These are phyloP conservation scores for Ceratoteleas bidentatus DNA, from an alignment of 1,140 invertebrate species.

Conservation along the genomic window DNA sequence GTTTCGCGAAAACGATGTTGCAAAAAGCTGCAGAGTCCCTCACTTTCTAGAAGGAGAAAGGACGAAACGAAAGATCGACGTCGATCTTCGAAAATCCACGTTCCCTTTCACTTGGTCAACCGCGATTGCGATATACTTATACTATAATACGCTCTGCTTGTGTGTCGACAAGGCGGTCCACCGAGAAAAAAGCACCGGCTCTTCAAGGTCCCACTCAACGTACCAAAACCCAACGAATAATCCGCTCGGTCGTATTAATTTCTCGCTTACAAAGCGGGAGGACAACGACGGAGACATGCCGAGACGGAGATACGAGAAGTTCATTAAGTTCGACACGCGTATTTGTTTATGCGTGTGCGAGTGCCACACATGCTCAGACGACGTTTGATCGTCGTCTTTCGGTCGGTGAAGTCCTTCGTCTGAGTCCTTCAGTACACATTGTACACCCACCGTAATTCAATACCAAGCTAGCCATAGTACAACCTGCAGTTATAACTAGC, in stretches of 20 bases:
- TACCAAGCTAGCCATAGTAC: too few species aligned
- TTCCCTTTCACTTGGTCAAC: conserved; percentile 75
- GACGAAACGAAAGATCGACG: conserved; percentile 66
- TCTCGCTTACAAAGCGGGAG: conserved; percentile 65
- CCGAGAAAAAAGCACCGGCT: conserved; percentile 62
- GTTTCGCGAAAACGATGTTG: conserved; percentile 47
- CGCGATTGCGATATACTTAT: conserved; percentile 68
- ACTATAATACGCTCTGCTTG: conserved; percentile 69
- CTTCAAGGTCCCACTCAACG: conserved; percentile 66
- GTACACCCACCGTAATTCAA: too few species aligned
- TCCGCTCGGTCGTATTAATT: conserved; percentile 68
- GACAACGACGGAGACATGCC: conserved; percentile 31
- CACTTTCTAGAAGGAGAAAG: conserved; percentile 70
- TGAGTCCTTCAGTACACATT: too few species aligned
- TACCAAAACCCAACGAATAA: conserved; percentile 68
- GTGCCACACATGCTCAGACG: too few species aligned
- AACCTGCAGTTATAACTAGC: too few species aligned
- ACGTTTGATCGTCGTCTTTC: too few species aligned
- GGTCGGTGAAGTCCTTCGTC: conserved; percentile 10
- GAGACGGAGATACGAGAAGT: conserved; percentile 48
- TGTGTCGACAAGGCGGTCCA: conserved; percentile 68
- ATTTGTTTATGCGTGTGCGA: too few species aligned
- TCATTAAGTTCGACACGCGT: conserved; percentile 55
- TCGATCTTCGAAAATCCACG: conserved; percentile 73
- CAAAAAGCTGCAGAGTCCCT: conserved; percentile 44